These are phyloP conservation scores for Crypturellus undulatus DNA, from an alignment of 2,113 vertebrate species.

Conservation along the genomic window DNA sequence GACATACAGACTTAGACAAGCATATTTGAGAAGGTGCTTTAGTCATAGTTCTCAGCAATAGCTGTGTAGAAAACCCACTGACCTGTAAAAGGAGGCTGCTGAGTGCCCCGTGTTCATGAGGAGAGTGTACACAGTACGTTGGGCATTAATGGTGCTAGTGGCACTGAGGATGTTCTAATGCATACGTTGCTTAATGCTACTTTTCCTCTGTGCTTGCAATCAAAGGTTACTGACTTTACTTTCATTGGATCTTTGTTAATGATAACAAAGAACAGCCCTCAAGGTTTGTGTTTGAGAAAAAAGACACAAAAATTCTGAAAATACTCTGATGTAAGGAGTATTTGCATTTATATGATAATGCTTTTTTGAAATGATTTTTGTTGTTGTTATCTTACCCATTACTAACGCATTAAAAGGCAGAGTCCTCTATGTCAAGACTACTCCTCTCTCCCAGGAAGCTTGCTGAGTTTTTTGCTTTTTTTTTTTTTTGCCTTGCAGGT, in stretches of 20 bases:
- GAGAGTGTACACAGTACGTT: conserved; percentile 53
- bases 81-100: conserved; percentile 68
- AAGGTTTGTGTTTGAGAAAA: not conserved
- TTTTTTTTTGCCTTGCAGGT: not conserved
- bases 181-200: conserved; percentile 12
- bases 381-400: not conserved
- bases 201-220: conserved; percentile 43
- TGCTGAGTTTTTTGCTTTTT: not conserved
- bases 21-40: conserved; percentile 66
- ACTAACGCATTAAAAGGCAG: not conserved
- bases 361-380: not conserved
- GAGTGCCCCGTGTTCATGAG: conserved; percentile 26
- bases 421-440: not conserved
- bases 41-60: conserved; percentile 60
- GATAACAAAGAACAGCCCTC: conserved; percentile 10
- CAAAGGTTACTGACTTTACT: not conserved
- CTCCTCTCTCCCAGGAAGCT: not conserved
- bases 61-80: conserved; percentile 72
- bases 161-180: conserved; percentile 57
- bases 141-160: conserved; percentile 32
- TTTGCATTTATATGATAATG: not conserved
- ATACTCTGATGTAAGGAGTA: not conserved
- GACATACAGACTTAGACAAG: conserved; percentile 70
- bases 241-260: not conserved
- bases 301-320: not conserved